Conservation (phyloP, 1,140 invertebrate species). For the Rhagoletis pomonella region DNA sequence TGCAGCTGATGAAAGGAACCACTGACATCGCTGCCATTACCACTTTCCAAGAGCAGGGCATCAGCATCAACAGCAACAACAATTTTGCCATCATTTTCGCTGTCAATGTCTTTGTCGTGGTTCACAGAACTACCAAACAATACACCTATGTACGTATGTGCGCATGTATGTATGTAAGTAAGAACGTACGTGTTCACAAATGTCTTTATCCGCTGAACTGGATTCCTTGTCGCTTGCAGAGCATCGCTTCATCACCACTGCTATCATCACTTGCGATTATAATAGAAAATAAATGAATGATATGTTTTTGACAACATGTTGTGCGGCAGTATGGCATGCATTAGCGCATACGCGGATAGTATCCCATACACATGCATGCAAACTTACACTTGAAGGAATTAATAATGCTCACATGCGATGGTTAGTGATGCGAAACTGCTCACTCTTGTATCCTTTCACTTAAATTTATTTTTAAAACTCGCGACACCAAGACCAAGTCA, state of each 20-base stretch:
- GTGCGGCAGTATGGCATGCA: slow-evolving; percentile 54
- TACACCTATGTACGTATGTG: no score
- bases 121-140: neutral
- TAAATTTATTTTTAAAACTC: neutral
- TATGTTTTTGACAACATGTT: slow-evolving; percentile 71
- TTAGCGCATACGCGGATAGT: neutral
- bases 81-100: neutral
- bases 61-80: slow-evolving; percentile 18
- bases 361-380: neutral
- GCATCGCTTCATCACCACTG: slow-evolving; percentile 55
- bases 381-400: neutral
- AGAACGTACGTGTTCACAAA: slow-evolving; percentile 13
- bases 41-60: neutral
- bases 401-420: slow-evolving; percentile 10
- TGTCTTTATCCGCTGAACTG: neutral
- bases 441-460: slow-evolving; percentile 1
- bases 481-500: neutral
- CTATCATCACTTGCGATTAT: slow-evolving; percentile 62
- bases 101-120: neutral
- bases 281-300: slow-evolving; percentile 74
- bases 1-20: slow-evolving; percentile 69
- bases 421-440: neutral
- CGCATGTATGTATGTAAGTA: no score
- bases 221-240: neutral
- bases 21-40: slow-evolving; percentile 52